Evolutionary conservation across 2,113 vertebrate species (phyloP), one percentile per base, ranked within the genome.

Genomic region (Apeltes quadracus): DNA sequence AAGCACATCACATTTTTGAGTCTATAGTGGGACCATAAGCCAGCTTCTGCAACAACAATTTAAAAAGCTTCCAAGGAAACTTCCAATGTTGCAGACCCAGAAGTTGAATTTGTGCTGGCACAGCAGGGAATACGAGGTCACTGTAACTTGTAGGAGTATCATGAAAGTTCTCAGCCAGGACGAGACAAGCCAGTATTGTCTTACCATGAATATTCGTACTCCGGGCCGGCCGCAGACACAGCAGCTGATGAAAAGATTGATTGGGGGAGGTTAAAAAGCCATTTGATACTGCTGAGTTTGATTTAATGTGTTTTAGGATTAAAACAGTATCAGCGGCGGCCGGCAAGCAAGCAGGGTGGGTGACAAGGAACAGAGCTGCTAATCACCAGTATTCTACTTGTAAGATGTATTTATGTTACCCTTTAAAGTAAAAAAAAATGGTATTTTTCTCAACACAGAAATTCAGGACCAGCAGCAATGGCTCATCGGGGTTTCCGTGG

Each of bases 171-270:
- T 70, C 69, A 84, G 84, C 77, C 81, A 83, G 78, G 82, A 90
- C 86, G 89, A 92, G 83, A 87, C 86, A 89, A 84, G 71, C 78
- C 68, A 64, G 84, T 84, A 91, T 93, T 87, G 78, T 84, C 78
- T 94, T 92, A 91, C 89, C 86, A 93, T 93, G 93, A 90, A 76
- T 81, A 93, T 90, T 89, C 90, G 84, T 76, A 90, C 81, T 86
- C 50, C 48, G 38, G 62, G 71, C 64, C 61, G 55, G 69, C 84
- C 23, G 39, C 84, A 69, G 83, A 83, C 83, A 83, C 66, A 71
- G 83, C 85, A 89, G 83, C 83, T 83, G 87, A 92, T 80, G 87
- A 90, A 84, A 89, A 87, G 87, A 87, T 84, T 87, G 84, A 92
- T 91, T 91, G 82, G 69, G 64, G 81, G 65, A 87, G 83, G 88